A percentile compares a stretch with the other conserved stretches of the same genome.
phyloP scores from a whole-genome alignment of 2,797 vertebrate genomes.

The Muscicapa comitata region DNA sequence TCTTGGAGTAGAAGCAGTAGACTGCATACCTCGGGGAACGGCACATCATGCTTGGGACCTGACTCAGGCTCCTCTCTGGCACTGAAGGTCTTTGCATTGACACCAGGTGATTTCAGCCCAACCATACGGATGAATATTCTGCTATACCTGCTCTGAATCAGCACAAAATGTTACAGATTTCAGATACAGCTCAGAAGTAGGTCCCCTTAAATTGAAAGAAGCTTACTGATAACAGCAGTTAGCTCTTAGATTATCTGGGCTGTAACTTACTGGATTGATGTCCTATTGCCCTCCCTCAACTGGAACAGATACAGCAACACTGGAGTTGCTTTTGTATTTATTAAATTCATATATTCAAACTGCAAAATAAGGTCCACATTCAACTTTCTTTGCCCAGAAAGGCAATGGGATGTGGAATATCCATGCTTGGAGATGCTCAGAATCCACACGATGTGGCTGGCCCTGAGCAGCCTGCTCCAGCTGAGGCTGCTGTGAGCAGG shows the following conservation, averaged over 20 bases:
- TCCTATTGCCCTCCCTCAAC: neutral
- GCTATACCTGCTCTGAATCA: neutral
- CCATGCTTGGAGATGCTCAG: neutral
- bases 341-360: neutral
- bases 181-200: neutral
- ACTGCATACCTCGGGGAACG: neutral
- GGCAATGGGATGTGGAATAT: neutral
- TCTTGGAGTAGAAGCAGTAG: neutral
- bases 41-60: neutral
- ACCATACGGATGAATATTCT: accelerated
- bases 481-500: neutral
- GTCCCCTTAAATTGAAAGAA: neutral
- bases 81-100: neutral
- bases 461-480: neutral
- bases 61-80: neutral
- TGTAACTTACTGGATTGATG: neutral
- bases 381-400: neutral
- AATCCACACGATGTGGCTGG: neutral
- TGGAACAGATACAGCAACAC: neutral
- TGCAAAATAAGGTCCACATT: neutral
- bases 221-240: neutral
- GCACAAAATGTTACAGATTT: neutral
- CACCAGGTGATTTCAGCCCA: neutral
- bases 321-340: neutral
- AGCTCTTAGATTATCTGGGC: neutral